Conservation (phyloP, 1,140 invertebrate species). For the Hycleus cichorii region DNA sequence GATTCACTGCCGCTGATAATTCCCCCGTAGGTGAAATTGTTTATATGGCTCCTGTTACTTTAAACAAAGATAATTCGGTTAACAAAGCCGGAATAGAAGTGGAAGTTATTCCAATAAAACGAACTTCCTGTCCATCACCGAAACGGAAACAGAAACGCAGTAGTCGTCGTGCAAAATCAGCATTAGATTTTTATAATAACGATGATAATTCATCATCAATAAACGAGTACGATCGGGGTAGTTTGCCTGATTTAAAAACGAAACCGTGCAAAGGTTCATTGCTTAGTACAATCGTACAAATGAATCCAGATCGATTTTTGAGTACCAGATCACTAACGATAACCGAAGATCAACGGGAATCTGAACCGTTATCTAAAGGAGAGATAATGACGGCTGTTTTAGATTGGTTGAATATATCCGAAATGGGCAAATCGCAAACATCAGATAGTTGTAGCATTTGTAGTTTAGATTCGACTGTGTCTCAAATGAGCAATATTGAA, state of each 20-base stretch:
- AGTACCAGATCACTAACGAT: slow-evolving; percentile 29
- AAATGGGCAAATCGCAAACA: not conserved
- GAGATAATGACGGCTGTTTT: slow-evolving; percentile 34
- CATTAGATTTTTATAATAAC: slow-evolving; percentile 26
- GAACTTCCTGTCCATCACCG: slow-evolving; percentile 35
- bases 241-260: slow-evolving; percentile 34
- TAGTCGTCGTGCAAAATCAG: slow-evolving; percentile 32
- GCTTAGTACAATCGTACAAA: slow-evolving; percentile 29
- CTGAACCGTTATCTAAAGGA: slow-evolving; percentile 32
- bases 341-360: slow-evolving; percentile 28
- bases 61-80: slow-evolving; percentile 40
- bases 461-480: slow-evolving; percentile 7
- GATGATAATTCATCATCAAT: slow-evolving; percentile 9
- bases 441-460: not conserved
- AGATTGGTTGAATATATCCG: slow-evolving; percentile 31
- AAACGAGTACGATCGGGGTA: slow-evolving; percentile 29
- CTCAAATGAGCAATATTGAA: not conserved
- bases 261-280: slow-evolving; percentile 22
- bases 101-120: slow-evolving; percentile 39
- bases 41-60: slow-evolving; percentile 41
- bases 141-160: slow-evolving; percentile 23
- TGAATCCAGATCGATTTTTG: slow-evolving; percentile 32
- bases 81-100: slow-evolving; percentile 41
- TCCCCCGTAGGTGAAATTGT: slow-evolving; percentile 39
- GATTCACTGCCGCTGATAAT: slow-evolving; percentile 8